Evolutionary conservation across 2,888 invertebrate genomes (phyloP).

Genomic region (Mesorhabditis sp.): DNA sequence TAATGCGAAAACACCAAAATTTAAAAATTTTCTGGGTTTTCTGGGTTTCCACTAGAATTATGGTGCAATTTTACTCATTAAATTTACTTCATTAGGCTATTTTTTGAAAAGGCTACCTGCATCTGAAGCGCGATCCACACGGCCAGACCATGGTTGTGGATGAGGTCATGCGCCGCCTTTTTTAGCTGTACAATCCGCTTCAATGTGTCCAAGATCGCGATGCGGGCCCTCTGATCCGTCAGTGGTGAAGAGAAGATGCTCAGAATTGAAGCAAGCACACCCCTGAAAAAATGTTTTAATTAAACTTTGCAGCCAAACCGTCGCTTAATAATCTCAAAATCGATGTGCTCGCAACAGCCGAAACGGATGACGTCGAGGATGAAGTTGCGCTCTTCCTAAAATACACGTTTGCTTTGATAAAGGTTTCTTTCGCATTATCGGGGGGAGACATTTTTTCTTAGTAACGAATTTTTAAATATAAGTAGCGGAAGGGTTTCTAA

Average conservation of each 20-base stretch:
- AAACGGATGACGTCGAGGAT: not conserved
- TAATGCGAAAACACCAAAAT: no score
- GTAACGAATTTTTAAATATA: no score
- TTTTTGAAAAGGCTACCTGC: not conserved
- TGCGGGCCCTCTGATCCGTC: not conserved
- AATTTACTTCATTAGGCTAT: no score
- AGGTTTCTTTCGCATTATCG: no score
- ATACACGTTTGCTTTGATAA: not conserved
- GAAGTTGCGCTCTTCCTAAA: not conserved
- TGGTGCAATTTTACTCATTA: no score
- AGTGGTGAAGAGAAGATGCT: not conserved
- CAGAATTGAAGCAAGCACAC: not conserved
- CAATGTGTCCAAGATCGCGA: not conserved
- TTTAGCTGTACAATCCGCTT: not conserved
- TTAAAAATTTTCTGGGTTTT: no score
- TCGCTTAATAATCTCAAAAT: not conserved
- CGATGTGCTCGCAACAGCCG: not conserved
- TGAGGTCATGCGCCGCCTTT: not conserved
- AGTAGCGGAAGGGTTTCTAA: no score
- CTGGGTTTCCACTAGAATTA: no score
- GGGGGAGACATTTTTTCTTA: no score
- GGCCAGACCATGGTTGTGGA: not conserved
- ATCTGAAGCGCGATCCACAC: not conserved
- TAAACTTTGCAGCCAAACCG: not conserved
- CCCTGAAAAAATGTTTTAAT: not conserved